Evolutionary conservation across 2,888 invertebrate genomes (phyloP).

Genomic region (Amiota communis): DNA sequence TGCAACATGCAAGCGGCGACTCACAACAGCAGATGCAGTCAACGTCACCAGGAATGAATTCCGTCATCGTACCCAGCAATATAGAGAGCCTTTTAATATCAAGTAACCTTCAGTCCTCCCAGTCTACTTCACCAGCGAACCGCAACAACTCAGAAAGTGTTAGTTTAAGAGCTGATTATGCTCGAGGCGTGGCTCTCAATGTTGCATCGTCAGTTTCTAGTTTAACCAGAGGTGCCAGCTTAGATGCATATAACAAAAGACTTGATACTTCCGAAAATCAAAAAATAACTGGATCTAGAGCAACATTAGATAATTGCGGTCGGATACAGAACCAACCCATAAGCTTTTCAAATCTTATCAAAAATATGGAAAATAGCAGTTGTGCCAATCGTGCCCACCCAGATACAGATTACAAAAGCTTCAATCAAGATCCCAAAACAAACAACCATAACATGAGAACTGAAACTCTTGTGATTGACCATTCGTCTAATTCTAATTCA

Average conservation of each 20-base stretch:
- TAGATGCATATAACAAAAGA: slow-evolving; percentile 45
- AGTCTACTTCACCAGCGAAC: slow-evolving; percentile 50
- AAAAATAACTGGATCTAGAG: slow-evolving; percentile 19
- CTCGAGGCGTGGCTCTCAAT: not conserved
- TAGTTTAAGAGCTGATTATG: not conserved
- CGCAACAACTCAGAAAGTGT: slow-evolving; percentile 17
- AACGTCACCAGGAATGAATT: slow-evolving; percentile 22
- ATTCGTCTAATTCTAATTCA: slow-evolving; percentile 54
- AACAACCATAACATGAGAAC: slow-evolving; percentile 19
- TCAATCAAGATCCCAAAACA: slow-evolving; percentile 24
- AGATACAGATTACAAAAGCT: not conserved
- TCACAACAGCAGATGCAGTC: slow-evolving; percentile 36
- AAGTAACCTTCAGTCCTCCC: slow-evolving; percentile 41
- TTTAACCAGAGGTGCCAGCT: slow-evolving; percentile 45
- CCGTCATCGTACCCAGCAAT: slow-evolving; percentile 24
- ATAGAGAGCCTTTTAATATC: not conserved
- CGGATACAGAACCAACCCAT: slow-evolving; percentile 48
- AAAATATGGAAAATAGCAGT: slow-evolving; percentile 38
- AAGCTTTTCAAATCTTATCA: slow-evolving; percentile 59
- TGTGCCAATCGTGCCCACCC: slow-evolving; percentile 34
- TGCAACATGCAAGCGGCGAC: slow-evolving; percentile 64
- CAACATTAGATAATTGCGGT: slow-evolving; percentile 17
- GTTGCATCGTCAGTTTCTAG: slow-evolving; percentile 32
- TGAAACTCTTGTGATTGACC: slow-evolving; percentile 50
- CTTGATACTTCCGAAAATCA: slow-evolving; percentile 20